Evolutionary conservation across 2,113 vertebrate genomes (phyloP), one percentile per base, ranked within the genome.

Genomic region (Nycticryphes semicollaris): DNA sequence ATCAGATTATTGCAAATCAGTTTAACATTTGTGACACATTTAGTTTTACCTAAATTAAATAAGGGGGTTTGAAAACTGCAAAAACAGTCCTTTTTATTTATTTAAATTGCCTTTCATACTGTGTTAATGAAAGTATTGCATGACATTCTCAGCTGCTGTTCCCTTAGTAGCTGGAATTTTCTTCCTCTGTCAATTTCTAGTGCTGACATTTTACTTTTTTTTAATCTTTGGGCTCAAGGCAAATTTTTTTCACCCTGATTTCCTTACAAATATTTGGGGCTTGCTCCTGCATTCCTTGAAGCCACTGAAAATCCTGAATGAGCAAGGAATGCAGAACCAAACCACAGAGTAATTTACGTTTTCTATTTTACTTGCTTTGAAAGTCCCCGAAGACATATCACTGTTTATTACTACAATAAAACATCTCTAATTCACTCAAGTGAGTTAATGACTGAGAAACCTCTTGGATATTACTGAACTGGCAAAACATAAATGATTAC

Each of bases 341-440:
- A 84, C 62, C 80, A 39, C 75, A 66, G 66, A 79, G 80, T 91
- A 92, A 93, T 91, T 84, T 90, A 91, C 5, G 1, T 89, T 92
- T 95, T 92, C 80, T 93, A 48, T 87, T 95, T 81, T 76, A 81
- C 74, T 96, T 31, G 15, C 56, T 89, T 64, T 89, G 51, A 57
- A 93, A 76, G 70, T 93, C 87, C 91, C 96, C 76, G 53, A 89
- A 92, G 95, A 93, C 84, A 41, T 68, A 89, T 82, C 73, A 37
- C 51, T 90, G 73, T 95, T 97, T 95, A 94, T 95, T 95, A 90
- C 92, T 53, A 68, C 85, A 92, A 84, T 92, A 89, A 93, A 94
- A 78, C 48, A 84, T 90, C 80, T 70, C 85, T 96, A 94, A 96
- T 92, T 96, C 92, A 88, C 72, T 97, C 90, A 94, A 94, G 89